These are phyloP conservation scores for Urocitellus parryii DNA, from an alignment of 2,113 vertebrate genomes.

Conservation along the genomic window DNA sequence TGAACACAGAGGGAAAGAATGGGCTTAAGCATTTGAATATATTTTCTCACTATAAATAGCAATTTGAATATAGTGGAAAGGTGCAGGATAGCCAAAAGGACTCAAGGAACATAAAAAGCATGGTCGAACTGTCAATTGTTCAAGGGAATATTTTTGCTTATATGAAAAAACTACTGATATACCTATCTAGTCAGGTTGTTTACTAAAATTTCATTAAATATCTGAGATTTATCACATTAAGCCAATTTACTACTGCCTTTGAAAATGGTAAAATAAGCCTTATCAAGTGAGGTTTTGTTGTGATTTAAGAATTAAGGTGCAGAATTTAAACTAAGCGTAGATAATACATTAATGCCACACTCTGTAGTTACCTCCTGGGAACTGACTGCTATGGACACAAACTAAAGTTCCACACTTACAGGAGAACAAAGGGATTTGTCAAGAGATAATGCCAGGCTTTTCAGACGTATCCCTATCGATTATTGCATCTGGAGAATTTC, in stretches of 20 bases:
- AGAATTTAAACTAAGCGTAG: not conserved
- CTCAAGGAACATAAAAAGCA: not conserved
- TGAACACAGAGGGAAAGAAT: not conserved
- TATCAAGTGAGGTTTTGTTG: not conserved
- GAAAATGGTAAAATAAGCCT: not conserved
- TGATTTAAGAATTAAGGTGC: not conserved
- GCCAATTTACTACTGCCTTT: not conserved
- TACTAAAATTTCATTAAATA: slow-evolving; percentile 34
- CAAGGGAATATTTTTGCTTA: not conserved
- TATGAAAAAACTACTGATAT: not conserved
- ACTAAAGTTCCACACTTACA: not conserved
- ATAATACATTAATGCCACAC: not conserved
- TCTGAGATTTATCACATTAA: not conserved
- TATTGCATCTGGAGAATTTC: slow-evolving; percentile 49
- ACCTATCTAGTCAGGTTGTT: not conserved
- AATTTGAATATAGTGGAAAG: not conserved
- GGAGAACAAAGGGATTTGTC: slow-evolving; percentile 29
- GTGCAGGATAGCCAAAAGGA: not conserved
- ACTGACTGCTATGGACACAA: not conserved
- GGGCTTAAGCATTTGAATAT: not conserved
- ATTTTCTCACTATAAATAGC: not conserved
- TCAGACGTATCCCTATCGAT: not conserved
- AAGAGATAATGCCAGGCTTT: not conserved
- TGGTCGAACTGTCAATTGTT: not conserved
- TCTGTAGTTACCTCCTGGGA: not conserved